Conservation (phyloP, 2,113 vertebrate species). For the Hippocampus comes region DNA sequence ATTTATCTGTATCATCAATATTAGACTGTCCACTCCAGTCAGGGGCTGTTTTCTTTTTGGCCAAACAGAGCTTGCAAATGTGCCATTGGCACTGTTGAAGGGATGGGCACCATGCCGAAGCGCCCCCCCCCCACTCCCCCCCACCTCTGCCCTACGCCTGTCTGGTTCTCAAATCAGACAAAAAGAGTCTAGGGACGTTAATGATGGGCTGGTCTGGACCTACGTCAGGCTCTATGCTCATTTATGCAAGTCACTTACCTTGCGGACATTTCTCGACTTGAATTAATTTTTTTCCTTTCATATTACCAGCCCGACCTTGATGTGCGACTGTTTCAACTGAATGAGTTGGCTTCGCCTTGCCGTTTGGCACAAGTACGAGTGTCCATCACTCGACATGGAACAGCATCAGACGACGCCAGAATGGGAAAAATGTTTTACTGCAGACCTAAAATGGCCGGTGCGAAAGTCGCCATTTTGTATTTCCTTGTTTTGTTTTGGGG, state of each 20-base stretch:
- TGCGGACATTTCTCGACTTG: slow-evolving; percentile 20
- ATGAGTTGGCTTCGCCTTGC: slow-evolving; percentile 31
- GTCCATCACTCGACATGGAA: slow-evolving; percentile 22
- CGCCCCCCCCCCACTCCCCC: slow-evolving; percentile 14
- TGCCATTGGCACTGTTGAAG: slow-evolving; percentile 55
- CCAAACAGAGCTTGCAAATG: slow-evolving; percentile 43
- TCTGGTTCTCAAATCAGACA: slow-evolving; percentile 58
- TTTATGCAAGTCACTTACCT: slow-evolving; percentile 62
- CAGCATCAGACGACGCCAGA: slow-evolving; percentile 13
- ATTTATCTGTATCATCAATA: slow-evolving; percentile 22
- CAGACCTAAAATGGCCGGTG: slow-evolving; percentile 73
- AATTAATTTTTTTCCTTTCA: slow-evolving; percentile 8
- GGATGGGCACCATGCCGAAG: slow-evolving; percentile 57
- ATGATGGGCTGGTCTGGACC: slow-evolving; percentile 54
- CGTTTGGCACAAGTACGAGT: slow-evolving; percentile 37
- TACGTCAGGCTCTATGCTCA: slow-evolving; percentile 62
- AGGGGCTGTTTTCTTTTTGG: slow-evolving; percentile 41
- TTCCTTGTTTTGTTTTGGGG: slow-evolving; percentile 65
- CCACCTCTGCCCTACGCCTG: slow-evolving; percentile 30
- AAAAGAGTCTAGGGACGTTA: slow-evolving; percentile 68
- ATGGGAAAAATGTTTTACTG: slow-evolving; percentile 32
- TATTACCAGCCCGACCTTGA: slow-evolving; percentile 23
- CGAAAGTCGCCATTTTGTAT: slow-evolving; percentile 74
- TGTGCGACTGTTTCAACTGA: slow-evolving; percentile 14
- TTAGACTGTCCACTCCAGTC: slow-evolving; percentile 26